Percentiles rank a stretch among this genome's conserved stretches.
phyloP scores from a whole-genome alignment of 2,797 vertebrate species.

The Phyllotis vaccarum region DNA sequence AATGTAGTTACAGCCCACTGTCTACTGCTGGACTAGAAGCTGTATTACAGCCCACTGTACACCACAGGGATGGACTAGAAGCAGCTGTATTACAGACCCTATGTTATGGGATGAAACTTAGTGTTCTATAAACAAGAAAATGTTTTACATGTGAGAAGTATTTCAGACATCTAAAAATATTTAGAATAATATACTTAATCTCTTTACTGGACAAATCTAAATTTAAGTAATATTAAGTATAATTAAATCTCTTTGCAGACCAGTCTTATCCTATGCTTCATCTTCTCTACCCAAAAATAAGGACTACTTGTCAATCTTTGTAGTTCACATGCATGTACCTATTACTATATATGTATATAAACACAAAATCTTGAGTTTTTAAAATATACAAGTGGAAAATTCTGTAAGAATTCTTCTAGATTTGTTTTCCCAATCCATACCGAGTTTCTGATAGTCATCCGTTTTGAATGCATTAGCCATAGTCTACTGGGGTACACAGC shows the following conservation, averaged over 20 bases:
- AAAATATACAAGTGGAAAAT: slow-evolving; percentile 35
- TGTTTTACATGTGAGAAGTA: slow-evolving; percentile 63
- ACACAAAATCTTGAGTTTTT: slow-evolving; percentile 60
- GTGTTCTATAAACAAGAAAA: slow-evolving; percentile 67
- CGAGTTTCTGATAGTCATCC: slow-evolving; percentile 25
- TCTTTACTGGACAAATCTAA: slow-evolving; percentile 60
- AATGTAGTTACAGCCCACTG: background rate
- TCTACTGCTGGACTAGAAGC: too few species aligned
- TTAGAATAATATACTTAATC: slow-evolving; percentile 65
- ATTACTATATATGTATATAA: slow-evolving; percentile 30
- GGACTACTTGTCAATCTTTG: slow-evolving; percentile 36
- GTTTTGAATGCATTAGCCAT: slow-evolving; percentile 54
- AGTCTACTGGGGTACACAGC: background rate
- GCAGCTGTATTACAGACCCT: slow-evolving; percentile 11
- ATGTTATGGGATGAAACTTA: slow-evolving; percentile 39
- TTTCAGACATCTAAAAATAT: slow-evolving; percentile 66
- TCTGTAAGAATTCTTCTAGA: slow-evolving; percentile 60
- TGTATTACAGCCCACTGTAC: background rate
- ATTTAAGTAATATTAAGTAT: slow-evolving; percentile 40
- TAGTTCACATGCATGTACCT: slow-evolving; percentile 4
- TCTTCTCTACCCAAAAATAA: slow-evolving; percentile 31
- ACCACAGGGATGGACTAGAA: background rate
- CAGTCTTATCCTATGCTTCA: background rate
- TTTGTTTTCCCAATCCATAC: background rate
- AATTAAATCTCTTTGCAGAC: slow-evolving; percentile 45